phyloP scores from a whole-genome alignment of 1,140 invertebrate genomes.

The Ceratoteleas bidentatus region DNA sequence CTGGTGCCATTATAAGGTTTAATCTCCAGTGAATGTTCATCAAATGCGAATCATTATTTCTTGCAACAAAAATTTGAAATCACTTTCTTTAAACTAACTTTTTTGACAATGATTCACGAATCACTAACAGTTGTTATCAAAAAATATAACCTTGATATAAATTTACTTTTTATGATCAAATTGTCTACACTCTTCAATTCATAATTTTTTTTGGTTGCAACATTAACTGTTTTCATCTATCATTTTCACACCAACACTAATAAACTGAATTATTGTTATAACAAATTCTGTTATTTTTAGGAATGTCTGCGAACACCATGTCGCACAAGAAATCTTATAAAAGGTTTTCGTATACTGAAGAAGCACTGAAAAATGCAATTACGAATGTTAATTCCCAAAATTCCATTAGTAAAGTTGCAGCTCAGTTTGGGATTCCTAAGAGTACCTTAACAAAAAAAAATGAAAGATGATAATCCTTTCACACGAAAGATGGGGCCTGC shows the following conservation, averaged over 20 bases:
- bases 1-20: neutral
- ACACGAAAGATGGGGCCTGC: constrained; percentile 2
- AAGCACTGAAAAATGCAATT: constrained; percentile 6
- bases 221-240: neutral
- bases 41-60: neutral
- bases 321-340: constrained; percentile 19
- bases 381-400: neutral
- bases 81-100: constrained; percentile 4
- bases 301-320: constrained; percentile 2
- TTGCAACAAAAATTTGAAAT: constrained; percentile 5
- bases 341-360: constrained; percentile 13
- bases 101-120: neutral
- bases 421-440: too few relatives aligned
- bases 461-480: too few relatives aligned
- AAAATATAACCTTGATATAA: constrained; percentile 3
- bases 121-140: neutral
- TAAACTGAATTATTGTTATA: constrained; percentile 2
- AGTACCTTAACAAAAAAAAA: too few relatives aligned
- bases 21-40: constrained; percentile 4
- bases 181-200: neutral
- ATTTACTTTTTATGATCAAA: neutral
- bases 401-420: too few relatives aligned
- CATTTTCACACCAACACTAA: neutral
- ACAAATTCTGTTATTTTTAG: constrained; percentile 7
- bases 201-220: too few relatives aligned